Base-by-base conservation (phyloP, 2,888 invertebrate genomes). In the Eupelmus urozonus region DNA sequence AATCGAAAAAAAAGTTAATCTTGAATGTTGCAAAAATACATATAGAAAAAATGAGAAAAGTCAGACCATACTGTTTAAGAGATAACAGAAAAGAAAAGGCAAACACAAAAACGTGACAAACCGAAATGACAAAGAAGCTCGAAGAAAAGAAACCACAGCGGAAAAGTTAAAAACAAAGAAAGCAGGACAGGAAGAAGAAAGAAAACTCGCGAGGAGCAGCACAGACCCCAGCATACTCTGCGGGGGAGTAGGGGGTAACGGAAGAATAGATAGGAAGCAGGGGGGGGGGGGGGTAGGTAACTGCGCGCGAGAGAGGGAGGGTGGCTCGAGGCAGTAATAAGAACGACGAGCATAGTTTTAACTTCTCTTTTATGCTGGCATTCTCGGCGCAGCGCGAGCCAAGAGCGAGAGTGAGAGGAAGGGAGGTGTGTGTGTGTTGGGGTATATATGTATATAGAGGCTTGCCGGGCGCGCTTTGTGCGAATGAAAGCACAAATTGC, bases 271-370 rank as follows among this genome's bases (percentile, higher is more conserved):
- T 20, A 65, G 42, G 34, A 18, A 27, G 42, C 23, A 20, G 27
- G 13, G 27, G 27, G 27, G 20, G 53, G 20, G 53, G 57, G 20
- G 27, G 18, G 25, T 4, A 49, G 55, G 40, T 4, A 57, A 57
- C 25, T 3, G 55, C 57, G 49, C 34, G 81, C 82, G 85, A 53
- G 62, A 77, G 78, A 70, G 42, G 40, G 80, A 83, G 86, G 86
- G 84, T 86, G 85, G 88, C 89, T 89, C 85, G 82, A 85, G 88
- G 89, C 88, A 85, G 88, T 89, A 89, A 89, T 89, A 89, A 89
- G 89, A 89, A 89, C 89, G 88, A 88, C 88, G 86, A 79, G 88
- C 88, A 89, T 89, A 89, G 88, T 89, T 89, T 89, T 88, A 88
- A 89, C 89, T 88, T 88, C 87, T 88, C 89, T 88, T 89, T 89